Percentiles rank a stretch among this genome's conserved stretches.
phyloP scores from a whole-genome alignment of 2,797 vertebrate species.

The Cygnus olor region DNA sequence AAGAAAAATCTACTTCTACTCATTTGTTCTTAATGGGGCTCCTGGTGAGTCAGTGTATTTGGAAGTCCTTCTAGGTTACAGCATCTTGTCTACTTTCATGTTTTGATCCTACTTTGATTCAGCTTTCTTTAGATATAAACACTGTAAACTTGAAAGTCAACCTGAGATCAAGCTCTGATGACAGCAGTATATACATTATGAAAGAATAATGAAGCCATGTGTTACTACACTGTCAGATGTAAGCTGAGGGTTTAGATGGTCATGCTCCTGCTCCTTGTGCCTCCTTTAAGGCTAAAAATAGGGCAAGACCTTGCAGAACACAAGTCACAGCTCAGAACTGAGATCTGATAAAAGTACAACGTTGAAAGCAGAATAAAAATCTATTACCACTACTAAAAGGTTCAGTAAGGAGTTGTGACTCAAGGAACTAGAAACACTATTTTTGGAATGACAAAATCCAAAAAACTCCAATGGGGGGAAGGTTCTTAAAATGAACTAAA shows the following conservation, averaged over 20 bases:
- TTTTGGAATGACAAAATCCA: constrained; percentile 22
- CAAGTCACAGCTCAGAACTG: neutral
- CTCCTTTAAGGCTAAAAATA: neutral
- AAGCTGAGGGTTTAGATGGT: neutral
- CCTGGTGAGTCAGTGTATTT: neutral
- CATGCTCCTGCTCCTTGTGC: neutral
- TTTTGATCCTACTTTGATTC: neutral
- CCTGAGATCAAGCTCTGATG: constrained; percentile 12
- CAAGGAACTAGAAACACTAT: neutral
- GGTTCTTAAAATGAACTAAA: constrained; percentile 15
- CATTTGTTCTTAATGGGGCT: neutral
- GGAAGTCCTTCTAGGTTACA: neutral
- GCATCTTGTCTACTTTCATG: constrained; percentile 23
- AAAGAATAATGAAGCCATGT: neutral
- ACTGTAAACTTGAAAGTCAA: constrained; percentile 39
- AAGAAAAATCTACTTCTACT: neutral
- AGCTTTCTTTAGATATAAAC: constrained; percentile 12
- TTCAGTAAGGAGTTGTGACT: constrained; percentile 13
- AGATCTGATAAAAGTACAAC: neutral
- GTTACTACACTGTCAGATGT: neutral
- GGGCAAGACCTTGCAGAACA: neutral
- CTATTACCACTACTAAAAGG: neutral
- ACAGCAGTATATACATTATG: neutral
- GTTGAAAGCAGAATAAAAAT: constrained; percentile 7
- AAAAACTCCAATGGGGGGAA: constrained; percentile 1